Evolutionary conservation across 23 tunicate species (phyloP), one percentile per base, ranked within the genome.

Genomic region (Halocynthia roretzi): DNA sequence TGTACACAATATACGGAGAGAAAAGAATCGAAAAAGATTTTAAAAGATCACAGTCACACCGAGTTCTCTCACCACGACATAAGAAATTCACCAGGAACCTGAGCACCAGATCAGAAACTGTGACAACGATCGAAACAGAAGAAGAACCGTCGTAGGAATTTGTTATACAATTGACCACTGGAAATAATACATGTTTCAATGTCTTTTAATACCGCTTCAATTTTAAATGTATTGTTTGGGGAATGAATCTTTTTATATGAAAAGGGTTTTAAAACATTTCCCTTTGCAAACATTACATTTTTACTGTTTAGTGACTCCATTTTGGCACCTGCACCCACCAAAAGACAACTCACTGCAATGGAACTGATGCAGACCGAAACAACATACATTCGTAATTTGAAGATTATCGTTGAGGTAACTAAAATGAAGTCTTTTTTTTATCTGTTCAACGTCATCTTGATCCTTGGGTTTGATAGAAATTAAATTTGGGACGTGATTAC

Each of bases 321-420:
- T 15, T 20, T 22, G 31, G 64, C 64, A 54, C 21, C 21, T 8
- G 60, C 68, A 0, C 83, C 83, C 5, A 22, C 83, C 11, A 80
- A 80, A 70, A 50, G 83, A 14, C 68, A 62, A 6, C 40, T 91
- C 12, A 92, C 98, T 9, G 98, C 92, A 7, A 86, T 92, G 93
- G 98, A 92, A 62, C 56, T 92, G n/a, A 85, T 86, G 11, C 98
- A 92, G 62, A 92, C 98, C 9, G 98, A 92, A 75, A 83, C 98
- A 20, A 92, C 83, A 17, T 92, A 92, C 71, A 65, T 92, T 12
- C 84, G 86, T 54, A 92, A 86, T 61, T 60, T 92, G 31, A 82
- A 80, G 61, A 92, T 90, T 8, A 82, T 92, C 31, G 74, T 92
- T 49, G 70, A 78, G 82, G 98, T 90, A 60, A 64, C 15, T 58